phyloP scores from a whole-genome alignment of 37 sponge, comb jelly and placozoan genomes.

The Amphimedon queenslandica region DNA sequence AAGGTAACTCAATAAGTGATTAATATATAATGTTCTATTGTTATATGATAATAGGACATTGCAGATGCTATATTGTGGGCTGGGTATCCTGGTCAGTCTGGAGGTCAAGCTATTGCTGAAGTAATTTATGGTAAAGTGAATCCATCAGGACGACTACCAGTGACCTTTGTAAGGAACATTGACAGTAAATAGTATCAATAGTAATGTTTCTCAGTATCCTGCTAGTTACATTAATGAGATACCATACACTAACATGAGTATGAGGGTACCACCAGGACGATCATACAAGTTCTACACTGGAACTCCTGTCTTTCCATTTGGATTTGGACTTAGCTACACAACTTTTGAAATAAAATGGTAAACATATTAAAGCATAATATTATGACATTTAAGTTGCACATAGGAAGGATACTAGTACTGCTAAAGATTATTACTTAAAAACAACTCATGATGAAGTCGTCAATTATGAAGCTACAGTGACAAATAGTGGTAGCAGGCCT shows the following conservation, averaged over 20 bases:
- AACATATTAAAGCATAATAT: not conserved
- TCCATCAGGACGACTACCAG: constrained; percentile 74
- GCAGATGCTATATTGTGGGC: constrained; percentile 63
- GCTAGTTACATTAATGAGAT: constrained; percentile 71
- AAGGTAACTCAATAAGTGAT: constrained; percentile 35
- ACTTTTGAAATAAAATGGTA: constrained; percentile 57
- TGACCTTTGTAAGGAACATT: constrained; percentile 43
- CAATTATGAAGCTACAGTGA: constrained; percentile 58
- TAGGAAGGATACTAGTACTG: not conserved
- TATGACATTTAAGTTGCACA: not conserved
- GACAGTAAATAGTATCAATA: not conserved
- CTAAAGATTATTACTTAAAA: too few relatives aligned
- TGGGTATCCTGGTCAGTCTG: constrained; percentile 81
- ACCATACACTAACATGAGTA: constrained; percentile 60
- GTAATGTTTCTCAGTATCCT: constrained; percentile 48
- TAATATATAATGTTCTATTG: not conserved
- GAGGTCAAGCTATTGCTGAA: constrained; percentile 74
- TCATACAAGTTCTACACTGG: constrained; percentile 80
- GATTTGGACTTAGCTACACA: constrained; percentile 74
- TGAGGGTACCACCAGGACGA: constrained; percentile 66
- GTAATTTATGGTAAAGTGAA: constrained; percentile 61
- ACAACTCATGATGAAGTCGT: constrained; percentile 12
- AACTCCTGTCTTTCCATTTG: constrained; percentile 61
- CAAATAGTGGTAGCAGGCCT: constrained; percentile 59
- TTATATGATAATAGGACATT: constrained; percentile 27